Conservation (phyloP, 2,113 vertebrate genomes). For the Spilogale gracilis region DNA sequence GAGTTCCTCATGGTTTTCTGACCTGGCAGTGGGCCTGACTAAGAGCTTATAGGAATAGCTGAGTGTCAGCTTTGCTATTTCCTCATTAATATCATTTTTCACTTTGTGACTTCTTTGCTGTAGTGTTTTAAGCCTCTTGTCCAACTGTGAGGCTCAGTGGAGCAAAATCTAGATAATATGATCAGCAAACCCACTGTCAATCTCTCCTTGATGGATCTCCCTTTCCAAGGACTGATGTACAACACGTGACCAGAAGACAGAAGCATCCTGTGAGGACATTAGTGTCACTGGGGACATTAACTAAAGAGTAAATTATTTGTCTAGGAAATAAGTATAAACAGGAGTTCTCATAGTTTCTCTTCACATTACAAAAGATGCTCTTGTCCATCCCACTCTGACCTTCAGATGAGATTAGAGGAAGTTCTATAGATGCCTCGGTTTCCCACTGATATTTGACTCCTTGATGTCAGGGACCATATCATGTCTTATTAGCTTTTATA, state of each 20-base stretch:
- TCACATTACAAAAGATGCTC: not conserved
- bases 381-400: not conserved
- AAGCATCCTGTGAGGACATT: not conserved
- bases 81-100: not conserved
- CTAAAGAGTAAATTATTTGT: not conserved
- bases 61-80: not conserved
- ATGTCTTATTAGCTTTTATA: not conserved
- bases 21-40: not conserved
- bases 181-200: fast-evolving
- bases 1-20: not conserved
- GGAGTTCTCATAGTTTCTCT: not conserved
- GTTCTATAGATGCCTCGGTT: not conserved
- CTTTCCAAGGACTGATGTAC: not conserved
- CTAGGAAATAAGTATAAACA: not conserved
- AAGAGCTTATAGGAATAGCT: not conserved
- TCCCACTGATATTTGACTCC: not conserved
- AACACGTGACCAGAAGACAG: fast-evolving
- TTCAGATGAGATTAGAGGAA: not conserved
- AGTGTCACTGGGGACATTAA: not conserved
- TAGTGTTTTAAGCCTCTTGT: not conserved
- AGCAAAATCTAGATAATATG: not conserved
- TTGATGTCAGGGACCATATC: not conserved
- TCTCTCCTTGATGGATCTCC: not conserved
- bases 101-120: not conserved
- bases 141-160: not conserved